These are phyloP conservation scores for Anas acuta DNA, from an alignment of 2,797 vertebrate species.

Conservation along the genomic window DNA sequence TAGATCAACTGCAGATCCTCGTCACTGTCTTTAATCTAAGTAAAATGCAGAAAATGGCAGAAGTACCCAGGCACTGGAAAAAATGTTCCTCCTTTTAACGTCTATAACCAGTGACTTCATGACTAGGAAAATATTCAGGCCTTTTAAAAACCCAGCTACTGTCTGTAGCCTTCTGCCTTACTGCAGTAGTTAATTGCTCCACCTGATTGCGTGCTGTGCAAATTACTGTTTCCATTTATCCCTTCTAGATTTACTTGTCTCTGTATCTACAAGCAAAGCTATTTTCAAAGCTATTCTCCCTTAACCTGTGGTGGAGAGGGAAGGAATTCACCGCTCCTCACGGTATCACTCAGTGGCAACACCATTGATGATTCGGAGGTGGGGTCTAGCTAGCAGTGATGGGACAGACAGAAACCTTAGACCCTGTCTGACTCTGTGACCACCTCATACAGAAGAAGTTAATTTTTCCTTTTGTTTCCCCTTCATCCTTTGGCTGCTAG, in stretches of 20 bases:
- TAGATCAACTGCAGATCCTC: not conserved
- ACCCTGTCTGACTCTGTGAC: not conserved
- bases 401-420: not conserved
- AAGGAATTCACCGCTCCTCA: not conserved
- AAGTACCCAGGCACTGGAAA: not conserved
- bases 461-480: not conserved
- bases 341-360: fast-evolving
- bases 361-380: not conserved
- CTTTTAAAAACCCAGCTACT: not conserved
- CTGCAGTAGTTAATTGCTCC: not conserved
- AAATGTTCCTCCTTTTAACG: not conserved
- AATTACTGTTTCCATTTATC: not conserved
- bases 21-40: not conserved
- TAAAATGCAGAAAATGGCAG: not conserved
- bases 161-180: not conserved
- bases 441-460: not conserved
- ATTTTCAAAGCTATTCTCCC: not conserved
- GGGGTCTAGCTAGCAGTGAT: not conserved
- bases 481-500: not conserved
- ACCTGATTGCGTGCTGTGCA: not conserved
- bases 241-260: not conserved
- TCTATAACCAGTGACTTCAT: not conserved
- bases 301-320: not conserved
- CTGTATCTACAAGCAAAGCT: not conserved
- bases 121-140: not conserved